Base-by-base conservation (phyloP, 2,797 vertebrate genomes). In the Momotus momota region DNA sequence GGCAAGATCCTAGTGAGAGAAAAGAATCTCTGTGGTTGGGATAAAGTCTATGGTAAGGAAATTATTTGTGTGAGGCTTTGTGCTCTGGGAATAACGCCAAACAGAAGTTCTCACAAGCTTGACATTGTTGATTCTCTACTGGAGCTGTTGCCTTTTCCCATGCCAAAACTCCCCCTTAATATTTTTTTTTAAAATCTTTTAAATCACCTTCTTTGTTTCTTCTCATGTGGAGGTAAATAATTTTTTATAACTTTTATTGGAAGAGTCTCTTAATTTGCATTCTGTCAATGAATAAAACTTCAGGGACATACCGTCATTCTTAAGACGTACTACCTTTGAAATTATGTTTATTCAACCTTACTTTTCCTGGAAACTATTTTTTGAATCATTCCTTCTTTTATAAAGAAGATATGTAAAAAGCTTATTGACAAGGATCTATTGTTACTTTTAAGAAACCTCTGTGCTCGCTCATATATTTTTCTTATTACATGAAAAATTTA, bases 21-120 rank as follows among this genome's bases (percentile, higher is more conserved):
- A 95, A 55, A 85, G 66, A 92, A 95, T 96, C 64, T 55, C 89
- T 45, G 40, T 96, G 49, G 69, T 78, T 95, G 92, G 92, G 88
- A 81, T 92, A 96, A 97, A 96, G 93, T 84, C 52, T 88, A 55
- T 88, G 77, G 94, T 86, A 97, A 97, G 93, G 96, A 96, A 95
- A 97, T 95, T 97, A 95, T 97, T 93, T 97, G 95, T 94, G 84
- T 97, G 95, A 96, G 94, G 93, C 96, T 97, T 97, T 97, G 35
- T 95, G 84, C 75, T 81, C 96, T 97, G 96, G 97, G 97, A 97
- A 93, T 95, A 93, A 88, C 96, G 97, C 97, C 97, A 97, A 97
- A 97, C 97, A 97, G 97, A 96, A 97, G 96, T 97, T 97, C 97
- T 97, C 96, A 97, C 96, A 97, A 94, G 94, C 92, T 88, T 93